Evolutionary conservation across 1,140 invertebrate species (phyloP), one percentile per base, ranked within the genome.

Genomic region (Andrena cerasifolii): DNA sequence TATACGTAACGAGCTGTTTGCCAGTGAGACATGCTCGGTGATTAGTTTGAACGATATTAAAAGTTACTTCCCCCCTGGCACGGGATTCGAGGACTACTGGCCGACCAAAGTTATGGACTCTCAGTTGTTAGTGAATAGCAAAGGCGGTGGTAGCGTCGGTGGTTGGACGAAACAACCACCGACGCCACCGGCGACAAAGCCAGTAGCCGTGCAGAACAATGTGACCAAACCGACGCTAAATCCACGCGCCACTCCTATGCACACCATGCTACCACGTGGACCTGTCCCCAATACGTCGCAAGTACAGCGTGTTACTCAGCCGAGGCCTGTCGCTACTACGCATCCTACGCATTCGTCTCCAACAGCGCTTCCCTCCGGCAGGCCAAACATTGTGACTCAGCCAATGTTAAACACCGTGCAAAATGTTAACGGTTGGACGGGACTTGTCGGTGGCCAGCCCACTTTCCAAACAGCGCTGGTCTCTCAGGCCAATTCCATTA

Each of bases 11-110:
- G 97, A 98, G 93, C 92, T 98, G 24, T 98, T 98, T 92, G 96
- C 96, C 2, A 97, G 96, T 94, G 97, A 98, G 86, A 96, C 96
- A 5, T 97, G 97, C 88, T 96, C 96, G 56, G 97, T 98, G 75
- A 98, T 98, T 36, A 97, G 96, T 93, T 93, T 98, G 74, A 95
- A 95, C 47, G 97, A 98, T 90, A 97, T 98, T 85, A 97, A 97
- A 88, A 96, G 96, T 88, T 98, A 98, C 88, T 98, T 98, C 85
- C 97, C 97, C 2, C 96, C 96, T 26, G 96, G 96, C 10, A 98
- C 97, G 2, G 94, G 96, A 56, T 98, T 98, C 90, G 97, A 98
- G 87, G 97, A 98, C 78, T 98, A 97, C 90, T 98, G 97, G 97
- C 97, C 97, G 7, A 96, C 95, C 85, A 97, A 97, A 93, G 95